Evolutionary conservation across 92 coral and sea anemone genomes (phyloP).

Genomic region (Paragorgia papillata): DNA sequence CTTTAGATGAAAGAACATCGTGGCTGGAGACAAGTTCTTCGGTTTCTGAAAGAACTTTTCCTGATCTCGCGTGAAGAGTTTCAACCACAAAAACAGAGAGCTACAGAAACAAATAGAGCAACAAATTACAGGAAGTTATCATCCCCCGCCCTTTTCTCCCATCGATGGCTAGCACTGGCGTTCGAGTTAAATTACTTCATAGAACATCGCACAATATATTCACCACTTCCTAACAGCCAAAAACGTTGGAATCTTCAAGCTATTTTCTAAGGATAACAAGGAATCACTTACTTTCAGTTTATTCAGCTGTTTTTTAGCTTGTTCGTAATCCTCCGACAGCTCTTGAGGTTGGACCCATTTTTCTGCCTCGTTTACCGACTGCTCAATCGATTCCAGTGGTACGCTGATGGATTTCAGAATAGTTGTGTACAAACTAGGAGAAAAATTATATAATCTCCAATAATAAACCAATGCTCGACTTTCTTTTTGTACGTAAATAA

Average conservation of each 20-base stretch:
- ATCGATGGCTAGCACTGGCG: no score
- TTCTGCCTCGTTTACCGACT: slow-evolving; percentile 25
- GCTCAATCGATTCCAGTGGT: slow-evolving; percentile 33
- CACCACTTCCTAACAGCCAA: no score
- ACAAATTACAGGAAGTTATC: neutral
- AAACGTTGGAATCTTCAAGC: no score
- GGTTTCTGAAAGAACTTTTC: slow-evolving; percentile 24
- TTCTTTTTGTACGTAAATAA: no score
- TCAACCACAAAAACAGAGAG: slow-evolving; percentile 30
- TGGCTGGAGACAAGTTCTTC: slow-evolving; percentile 19
- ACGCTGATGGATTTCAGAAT: slow-evolving; percentile 23
- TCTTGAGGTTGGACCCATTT: slow-evolving; percentile 24
- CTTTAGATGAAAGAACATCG: neutral
- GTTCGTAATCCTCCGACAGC: slow-evolving; percentile 66
- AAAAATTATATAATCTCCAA: no score
- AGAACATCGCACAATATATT: no score
- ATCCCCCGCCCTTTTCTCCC: no score
- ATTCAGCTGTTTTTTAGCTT: slow-evolving; percentile 78
- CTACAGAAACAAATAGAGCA: neutral
- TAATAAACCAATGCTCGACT: neutral
- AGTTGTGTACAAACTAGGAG: slow-evolving; percentile 29
- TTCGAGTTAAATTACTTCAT: no score
- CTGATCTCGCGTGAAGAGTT: slow-evolving; percentile 27
- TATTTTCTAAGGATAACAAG: no score
- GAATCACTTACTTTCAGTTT: slow-evolving; percentile 71